phyloP scores from a whole-genome alignment of 2,888 invertebrate genomes.

The Drosophila melanosoma region DNA sequence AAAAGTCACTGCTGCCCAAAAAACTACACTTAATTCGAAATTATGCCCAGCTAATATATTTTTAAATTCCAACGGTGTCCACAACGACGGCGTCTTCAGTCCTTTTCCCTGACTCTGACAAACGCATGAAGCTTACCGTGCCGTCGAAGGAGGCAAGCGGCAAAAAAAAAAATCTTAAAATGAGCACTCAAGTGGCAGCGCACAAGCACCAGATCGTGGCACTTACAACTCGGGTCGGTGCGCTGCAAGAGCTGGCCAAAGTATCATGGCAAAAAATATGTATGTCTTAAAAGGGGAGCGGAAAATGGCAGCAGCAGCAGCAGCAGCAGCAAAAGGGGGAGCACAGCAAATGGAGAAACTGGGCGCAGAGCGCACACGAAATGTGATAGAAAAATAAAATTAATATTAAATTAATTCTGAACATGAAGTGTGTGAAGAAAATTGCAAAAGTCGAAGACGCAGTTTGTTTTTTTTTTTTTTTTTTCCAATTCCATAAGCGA shows the following conservation, averaged over 20 bases:
- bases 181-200: constrained; percentile 70
- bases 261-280: constrained; percentile 20
- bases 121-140: constrained; percentile 53
- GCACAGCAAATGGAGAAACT: constrained; percentile 25
- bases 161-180: constrained; percentile 71
- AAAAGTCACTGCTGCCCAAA: constrained; percentile 23
- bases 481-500: constrained; percentile 79
- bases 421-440: constrained; percentile 80
- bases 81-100: constrained; percentile 26
- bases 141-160: constrained; percentile 53
- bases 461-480: no score
- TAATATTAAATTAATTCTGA: constrained; percentile 81
- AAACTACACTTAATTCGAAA: constrained; percentile 74
- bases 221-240: constrained; percentile 16
- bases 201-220: constrained; percentile 51
- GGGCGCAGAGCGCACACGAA: constrained; percentile 35
- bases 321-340: background rate
- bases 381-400: constrained; percentile 71
- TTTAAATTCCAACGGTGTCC: constrained; percentile 76
- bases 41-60: constrained; percentile 74
- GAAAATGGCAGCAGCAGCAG: constrained; percentile 29
- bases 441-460: constrained; percentile 73
- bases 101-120: constrained; percentile 31
- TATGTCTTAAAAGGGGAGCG: background rate
- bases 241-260: constrained; percentile 18